Base-by-base conservation (phyloP, 2,888 invertebrate species). In the Tetragonisca angustula region DNA sequence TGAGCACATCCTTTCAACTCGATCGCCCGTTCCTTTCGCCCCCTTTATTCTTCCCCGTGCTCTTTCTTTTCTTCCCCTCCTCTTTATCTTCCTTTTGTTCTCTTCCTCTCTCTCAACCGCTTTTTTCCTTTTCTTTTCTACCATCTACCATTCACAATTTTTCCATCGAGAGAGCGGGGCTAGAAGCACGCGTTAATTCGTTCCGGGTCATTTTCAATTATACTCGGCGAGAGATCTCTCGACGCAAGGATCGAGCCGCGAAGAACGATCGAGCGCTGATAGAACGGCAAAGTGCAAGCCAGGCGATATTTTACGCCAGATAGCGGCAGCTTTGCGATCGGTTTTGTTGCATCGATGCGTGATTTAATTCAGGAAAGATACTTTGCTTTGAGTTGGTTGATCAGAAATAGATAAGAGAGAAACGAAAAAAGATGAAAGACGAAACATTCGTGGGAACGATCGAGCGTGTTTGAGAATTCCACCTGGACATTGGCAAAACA, bases 201-300 rank as follows among this genome's bases (percentile, higher is more conserved):
- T 59, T 50, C 80, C 4, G 67, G 19, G 72, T 69, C 64, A 43
- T 79, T 79, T 81, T 79, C 81, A 74, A 74, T 81, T 32, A 32
- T 79, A 81, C 69, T 70, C 9, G 52, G 52, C 50, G 32, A 32
- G 56, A 56, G 68, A 56, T 62, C 78, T 54, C 50, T 74, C 54
- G 74, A 52, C 52, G 3, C 27, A 68, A 64, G 56, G 52, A 69
- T 81, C 49, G 56, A 17, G 13, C 32, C 24, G 36, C 4, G 43
- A 24, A 24, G n/a, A 2, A 2, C 49, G n/a, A 65, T 36, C 65
- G 15, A 13, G n/a, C 5, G 6, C 24, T 21, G 70, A 50, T 52
- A 19, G 56, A 73, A 68, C 68, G 32, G 32, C 68, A 50, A 59
- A 80, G 59, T 24, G n/a, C 71, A 21, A 32, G n/a, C 27, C 24